Percentiles rank a stretch among this genome's conserved stretches.
These are phyloP conservation scores for Alosa sapidissima DNA, from an alignment of 2,797 vertebrate species.

Conservation along the genomic window DNA sequence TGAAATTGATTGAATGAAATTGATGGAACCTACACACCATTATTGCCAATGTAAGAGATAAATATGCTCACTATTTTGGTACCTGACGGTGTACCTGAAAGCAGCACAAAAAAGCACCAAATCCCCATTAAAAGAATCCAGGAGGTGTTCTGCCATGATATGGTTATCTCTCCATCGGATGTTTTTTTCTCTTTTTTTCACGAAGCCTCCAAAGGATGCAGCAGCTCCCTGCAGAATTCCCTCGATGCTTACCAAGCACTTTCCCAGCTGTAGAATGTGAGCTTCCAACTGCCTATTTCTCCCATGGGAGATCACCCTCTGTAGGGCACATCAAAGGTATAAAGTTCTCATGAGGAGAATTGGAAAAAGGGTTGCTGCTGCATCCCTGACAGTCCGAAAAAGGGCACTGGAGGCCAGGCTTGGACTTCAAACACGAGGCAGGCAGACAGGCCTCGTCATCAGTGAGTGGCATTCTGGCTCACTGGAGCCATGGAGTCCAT, in stretches of 20 bases:
- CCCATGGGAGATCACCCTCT: background rate
- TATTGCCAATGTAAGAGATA: background rate
- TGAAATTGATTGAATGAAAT: background rate
- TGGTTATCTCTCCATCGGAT: background rate
- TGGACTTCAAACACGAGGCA: background rate
- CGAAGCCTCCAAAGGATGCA: background rate
- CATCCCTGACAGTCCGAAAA: background rate
- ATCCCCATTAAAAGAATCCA: background rate
- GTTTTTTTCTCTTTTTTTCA: background rate
- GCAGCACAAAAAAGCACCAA: background rate
- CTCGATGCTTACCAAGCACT: background rate
- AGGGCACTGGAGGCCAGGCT: background rate
- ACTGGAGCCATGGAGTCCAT: background rate
- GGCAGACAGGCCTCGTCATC: too few relatives aligned
- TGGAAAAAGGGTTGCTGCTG: constrained; percentile 1
- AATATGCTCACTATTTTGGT: background rate
- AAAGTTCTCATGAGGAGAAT: constrained; percentile 1
- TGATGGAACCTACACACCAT: background rate
- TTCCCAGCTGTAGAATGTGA: background rate
- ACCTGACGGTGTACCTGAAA: background rate
- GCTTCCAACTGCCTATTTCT: background rate
- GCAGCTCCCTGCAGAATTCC: background rate
- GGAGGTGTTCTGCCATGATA: background rate
- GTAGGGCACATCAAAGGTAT: constrained; percentile 19
- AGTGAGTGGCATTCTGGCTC: background rate